These are phyloP conservation scores for Frankliniella intonsa DNA, from an alignment of 2,888 invertebrate genomes.

Conservation along the genomic window DNA sequence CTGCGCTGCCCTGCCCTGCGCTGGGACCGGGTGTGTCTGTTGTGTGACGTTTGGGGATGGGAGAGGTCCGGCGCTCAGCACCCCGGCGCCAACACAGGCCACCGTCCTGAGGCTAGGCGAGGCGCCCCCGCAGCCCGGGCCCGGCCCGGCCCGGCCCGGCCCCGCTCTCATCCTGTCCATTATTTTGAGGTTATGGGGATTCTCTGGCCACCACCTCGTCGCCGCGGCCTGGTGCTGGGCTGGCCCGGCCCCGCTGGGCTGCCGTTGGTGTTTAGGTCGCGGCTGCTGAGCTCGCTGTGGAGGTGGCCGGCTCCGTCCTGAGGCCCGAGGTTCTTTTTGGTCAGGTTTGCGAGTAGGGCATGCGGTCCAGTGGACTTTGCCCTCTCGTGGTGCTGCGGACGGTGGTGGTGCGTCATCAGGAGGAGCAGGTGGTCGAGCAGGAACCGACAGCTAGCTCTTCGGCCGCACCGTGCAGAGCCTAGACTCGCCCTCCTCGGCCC, in stretches of 20 bases:
- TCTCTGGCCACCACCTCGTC: not conserved
- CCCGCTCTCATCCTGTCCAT: not conserved
- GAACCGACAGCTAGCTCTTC: not conserved
- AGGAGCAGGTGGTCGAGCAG: slow-evolving; percentile 10
- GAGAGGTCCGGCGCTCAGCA: too few relatives aligned
- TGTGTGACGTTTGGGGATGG: too few relatives aligned
- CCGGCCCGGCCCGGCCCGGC: too few relatives aligned
- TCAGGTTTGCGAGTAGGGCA: not conserved
- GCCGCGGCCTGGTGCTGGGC: not conserved
- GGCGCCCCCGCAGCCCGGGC: too few relatives aligned
- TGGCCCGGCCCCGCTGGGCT: not conserved
- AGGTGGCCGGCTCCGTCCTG: too few relatives aligned
- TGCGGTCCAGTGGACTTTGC: not conserved
- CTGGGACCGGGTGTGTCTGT: too few relatives aligned
- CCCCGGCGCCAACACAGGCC: too few relatives aligned
- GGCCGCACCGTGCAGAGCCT: not conserved
- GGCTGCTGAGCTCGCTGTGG: not conserved
- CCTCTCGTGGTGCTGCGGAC: not conserved
- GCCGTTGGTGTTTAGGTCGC: not conserved
- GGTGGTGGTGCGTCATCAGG: not conserved
- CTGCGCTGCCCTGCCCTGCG: too few relatives aligned
- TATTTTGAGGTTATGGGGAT: not conserved
- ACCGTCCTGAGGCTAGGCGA: too few relatives aligned
- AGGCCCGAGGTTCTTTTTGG: too few relatives aligned
- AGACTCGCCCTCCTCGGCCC: not conserved